These are phyloP conservation scores for Bagarius yarrelli DNA, from an alignment of 2,113 vertebrate species.

Conservation along the genomic window DNA sequence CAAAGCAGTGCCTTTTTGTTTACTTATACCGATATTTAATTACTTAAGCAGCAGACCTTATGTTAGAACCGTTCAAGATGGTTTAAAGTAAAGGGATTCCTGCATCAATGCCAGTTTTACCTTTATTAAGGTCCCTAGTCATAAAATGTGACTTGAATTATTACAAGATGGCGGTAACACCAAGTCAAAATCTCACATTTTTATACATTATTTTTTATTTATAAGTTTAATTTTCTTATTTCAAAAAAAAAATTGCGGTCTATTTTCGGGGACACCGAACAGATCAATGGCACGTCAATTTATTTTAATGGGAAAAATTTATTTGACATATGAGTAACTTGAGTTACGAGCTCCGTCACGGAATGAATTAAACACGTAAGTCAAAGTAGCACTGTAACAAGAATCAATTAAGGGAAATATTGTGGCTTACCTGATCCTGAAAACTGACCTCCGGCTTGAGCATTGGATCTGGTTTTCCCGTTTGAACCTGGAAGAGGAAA, in stretches of 20 bases:
- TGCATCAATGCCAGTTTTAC: no score
- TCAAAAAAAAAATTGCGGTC: no score
- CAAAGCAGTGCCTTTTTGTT: background rate
- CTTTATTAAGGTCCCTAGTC: background rate
- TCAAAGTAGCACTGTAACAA: no score
- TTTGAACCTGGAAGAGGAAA: constrained; percentile 89
- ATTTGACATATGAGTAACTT: no score
- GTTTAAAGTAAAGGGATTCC: background rate
- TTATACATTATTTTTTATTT: no score
- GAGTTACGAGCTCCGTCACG: no score
- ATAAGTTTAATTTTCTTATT: no score
- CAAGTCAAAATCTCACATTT: no score
- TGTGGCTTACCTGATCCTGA: constrained; percentile 80
- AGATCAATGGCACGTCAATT: no score
- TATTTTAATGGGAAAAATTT: no score
- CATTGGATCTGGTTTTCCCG: constrained; percentile 85
- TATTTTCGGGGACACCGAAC: no score
- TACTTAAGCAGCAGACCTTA: background rate
- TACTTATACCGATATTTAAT: background rate
- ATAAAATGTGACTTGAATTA: background rate
- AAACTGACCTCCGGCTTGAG: constrained; percentile 84
- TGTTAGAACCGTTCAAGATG: background rate
- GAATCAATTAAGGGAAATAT: background rate
- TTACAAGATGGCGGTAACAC: background rate
- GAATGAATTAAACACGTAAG: no score